phyloP scores from a whole-genome alignment of 2,113 vertebrate species.

The Notarius quadriscutis region DNA sequence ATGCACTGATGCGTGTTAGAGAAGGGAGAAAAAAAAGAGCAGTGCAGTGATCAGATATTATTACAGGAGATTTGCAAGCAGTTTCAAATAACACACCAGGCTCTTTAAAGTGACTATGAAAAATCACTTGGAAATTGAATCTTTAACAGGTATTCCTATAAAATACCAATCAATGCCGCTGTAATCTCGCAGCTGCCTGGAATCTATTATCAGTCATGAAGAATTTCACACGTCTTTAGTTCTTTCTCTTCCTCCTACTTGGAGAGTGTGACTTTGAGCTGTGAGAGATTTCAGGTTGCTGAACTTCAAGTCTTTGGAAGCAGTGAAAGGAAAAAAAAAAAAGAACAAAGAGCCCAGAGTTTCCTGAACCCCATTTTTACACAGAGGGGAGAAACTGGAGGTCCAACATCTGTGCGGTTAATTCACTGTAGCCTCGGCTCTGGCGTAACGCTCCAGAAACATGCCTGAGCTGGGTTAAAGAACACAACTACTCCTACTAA shows the following conservation, averaged over 20 bases:
- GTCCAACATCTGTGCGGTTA: conserved; percentile 51
- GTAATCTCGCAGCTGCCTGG: conserved; percentile 52
- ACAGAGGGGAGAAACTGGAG: conserved; percentile 43
- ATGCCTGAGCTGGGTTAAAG: conserved; percentile 39
- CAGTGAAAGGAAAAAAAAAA: background rate
- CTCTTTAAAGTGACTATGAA: conserved; percentile 43
- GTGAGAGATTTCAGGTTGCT: conserved; percentile 42
- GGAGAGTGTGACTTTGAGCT: conserved; percentile 37
- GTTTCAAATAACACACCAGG: conserved; percentile 50
- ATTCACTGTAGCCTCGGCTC: conserved; percentile 47
- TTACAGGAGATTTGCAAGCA: conserved; percentile 48
- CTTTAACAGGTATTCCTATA: conserved; percentile 51
- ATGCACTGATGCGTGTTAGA: background rate
- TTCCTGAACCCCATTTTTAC: conserved; percentile 41
- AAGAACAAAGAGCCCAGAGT: conserved; percentile 40
- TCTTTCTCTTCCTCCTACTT: conserved; percentile 14
- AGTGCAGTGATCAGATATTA: conserved; percentile 47
- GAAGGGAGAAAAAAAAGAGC: background rate
- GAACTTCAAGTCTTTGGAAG: conserved; percentile 8
- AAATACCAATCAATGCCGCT: conserved; percentile 48
- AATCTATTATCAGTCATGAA: conserved; percentile 55
- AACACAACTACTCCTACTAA: conserved; percentile 33
- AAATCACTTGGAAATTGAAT: conserved; percentile 47
- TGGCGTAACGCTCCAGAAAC: conserved; percentile 31
- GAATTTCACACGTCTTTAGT: conserved; percentile 51